Conservation (phyloP, 2,797 vertebrate species). For the Onychomys torridus region DNA sequence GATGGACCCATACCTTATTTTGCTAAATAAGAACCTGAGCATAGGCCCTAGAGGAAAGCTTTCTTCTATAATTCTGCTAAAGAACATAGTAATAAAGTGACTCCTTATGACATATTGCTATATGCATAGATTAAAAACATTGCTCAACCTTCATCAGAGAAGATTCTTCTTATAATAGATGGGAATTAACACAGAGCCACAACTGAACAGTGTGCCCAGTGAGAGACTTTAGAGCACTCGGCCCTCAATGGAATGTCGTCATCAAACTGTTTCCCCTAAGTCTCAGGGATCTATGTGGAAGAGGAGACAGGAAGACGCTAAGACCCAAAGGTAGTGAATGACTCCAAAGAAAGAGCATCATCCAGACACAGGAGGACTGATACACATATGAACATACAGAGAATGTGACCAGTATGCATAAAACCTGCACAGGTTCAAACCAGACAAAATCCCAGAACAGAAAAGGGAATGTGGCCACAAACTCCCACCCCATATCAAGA, state of each 20-base stretch:
- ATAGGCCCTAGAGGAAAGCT: too few species aligned
- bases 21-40: background rate
- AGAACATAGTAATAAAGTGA: background rate
- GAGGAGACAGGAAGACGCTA: background rate
- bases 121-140: background rate
- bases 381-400: background rate
- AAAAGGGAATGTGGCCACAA: background rate
- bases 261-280: background rate
- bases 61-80: background rate
- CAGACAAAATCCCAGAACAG: too few species aligned
- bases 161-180: too few species aligned
- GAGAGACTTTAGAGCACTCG: background rate
- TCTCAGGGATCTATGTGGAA: background rate
- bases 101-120: background rate
- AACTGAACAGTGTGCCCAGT: too few species aligned
- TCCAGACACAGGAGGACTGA: background rate
- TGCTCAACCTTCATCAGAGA: background rate
- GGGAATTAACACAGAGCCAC: too few species aligned
- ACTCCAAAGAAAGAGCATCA: background rate
- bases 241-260: background rate
- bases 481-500: background rate
- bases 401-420: fast-evolving
- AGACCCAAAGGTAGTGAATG: background rate
- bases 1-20: background rate
- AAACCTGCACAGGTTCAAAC: background rate